phyloP scores from a whole-genome alignment of 2,888 invertebrate genomes.

The Caprella mutica region DNA sequence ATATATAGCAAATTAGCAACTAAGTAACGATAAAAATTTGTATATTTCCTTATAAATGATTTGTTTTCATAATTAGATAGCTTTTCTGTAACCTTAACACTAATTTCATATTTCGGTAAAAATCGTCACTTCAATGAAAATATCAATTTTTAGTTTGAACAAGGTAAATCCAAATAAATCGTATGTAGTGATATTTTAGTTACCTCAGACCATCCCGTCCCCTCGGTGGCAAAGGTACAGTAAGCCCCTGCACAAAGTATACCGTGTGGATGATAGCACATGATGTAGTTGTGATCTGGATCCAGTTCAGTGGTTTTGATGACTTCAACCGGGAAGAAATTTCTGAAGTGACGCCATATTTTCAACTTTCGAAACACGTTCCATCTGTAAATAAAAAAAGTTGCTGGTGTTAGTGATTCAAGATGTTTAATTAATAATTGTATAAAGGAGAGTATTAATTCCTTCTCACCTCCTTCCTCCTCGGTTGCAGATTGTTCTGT shows the following conservation, averaged over 20 bases:
- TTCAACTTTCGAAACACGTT: constrained; percentile 49
- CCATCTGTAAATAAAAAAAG: no score
- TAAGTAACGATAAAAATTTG: background rate
- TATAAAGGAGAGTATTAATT: no score
- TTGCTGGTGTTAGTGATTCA: no score
- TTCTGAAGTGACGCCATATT: constrained; percentile 60
- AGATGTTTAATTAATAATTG: no score
- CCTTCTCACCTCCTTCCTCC: constrained; percentile 46
- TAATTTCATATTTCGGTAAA: no score
- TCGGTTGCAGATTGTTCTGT: constrained; percentile 49
- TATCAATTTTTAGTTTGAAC: no score
- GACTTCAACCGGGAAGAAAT: constrained; percentile 75
- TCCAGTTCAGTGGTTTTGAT: constrained; percentile 71
- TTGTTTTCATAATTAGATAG: no score
- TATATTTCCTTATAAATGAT: constrained; percentile 2
- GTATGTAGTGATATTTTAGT: no score
- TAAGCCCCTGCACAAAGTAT: constrained; percentile 68
- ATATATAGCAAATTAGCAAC: background rate
- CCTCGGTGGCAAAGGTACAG: constrained; percentile 62
- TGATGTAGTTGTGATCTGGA: constrained; percentile 66
- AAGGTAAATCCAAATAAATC: no score
- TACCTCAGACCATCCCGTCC: constrained; percentile 42
- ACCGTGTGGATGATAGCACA: constrained; percentile 86
- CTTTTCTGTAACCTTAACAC: no score
- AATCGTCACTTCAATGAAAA: no score